These are phyloP conservation scores for Albula goreensis DNA, from an alignment of 2,113 vertebrate species.

Conservation along the genomic window DNA sequence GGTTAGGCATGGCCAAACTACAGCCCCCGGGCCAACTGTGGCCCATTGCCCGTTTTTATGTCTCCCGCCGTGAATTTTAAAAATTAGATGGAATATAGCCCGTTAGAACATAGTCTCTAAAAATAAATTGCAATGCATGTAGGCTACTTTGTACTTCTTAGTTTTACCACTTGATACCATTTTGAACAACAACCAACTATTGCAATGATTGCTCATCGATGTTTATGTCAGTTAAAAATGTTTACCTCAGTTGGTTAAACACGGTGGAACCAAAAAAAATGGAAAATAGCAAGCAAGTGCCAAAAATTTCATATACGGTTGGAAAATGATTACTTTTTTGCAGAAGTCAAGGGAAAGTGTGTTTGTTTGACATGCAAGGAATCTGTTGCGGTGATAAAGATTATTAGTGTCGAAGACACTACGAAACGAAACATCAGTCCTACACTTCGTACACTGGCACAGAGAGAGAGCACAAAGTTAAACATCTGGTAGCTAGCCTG, in stretches of 20 bases:
- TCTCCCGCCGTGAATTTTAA: no score
- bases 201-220: background rate
- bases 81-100: no score
- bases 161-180: background rate
- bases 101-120: no score
- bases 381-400: no score
- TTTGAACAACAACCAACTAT: background rate
- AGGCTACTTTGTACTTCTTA: background rate
- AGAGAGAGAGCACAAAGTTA: background rate
- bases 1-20: no score
- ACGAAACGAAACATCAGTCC: background rate
- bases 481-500: no score
- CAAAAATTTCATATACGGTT: conserved; percentile 30
- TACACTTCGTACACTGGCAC: background rate
- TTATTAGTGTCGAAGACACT: conserved; percentile 13
- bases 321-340: conserved; percentile 36
- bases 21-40: no score
- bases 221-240: background rate
- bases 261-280: conserved; percentile 23
- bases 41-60: no score
- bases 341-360: conserved; percentile 9
- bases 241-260: background rate
- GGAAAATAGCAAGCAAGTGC: conserved; percentile 29
- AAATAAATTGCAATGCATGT: background rate
- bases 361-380: no score